Base-by-base conservation (phyloP, 2,888 invertebrate species). In the Zaprionus obscuricornis region DNA sequence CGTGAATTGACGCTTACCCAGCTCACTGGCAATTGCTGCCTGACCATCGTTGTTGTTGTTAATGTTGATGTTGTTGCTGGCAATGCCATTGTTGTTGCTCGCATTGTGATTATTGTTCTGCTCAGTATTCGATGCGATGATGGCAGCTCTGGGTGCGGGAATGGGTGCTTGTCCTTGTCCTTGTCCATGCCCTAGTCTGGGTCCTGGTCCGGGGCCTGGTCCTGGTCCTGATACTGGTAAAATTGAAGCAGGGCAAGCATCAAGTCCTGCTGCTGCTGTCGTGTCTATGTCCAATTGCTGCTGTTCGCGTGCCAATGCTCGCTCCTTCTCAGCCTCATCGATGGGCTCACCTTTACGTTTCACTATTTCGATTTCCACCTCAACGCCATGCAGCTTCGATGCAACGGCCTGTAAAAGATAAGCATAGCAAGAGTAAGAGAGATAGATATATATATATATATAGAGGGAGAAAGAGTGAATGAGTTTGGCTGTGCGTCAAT, bases 281-380 rank as follows among this genome's bases (percentile, higher is more conserved):
- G 46, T 37, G 31, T 79, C 74, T 36, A 64, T 62, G 14, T 70
- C 73, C 69, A 66, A 45, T 60, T 72, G 60, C 46, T 74, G 74
- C 27, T 71, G 65, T 36, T 85, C 85, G 24, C 84, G 73, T 51
- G 71, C 66, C 62, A 84, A 55, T 13, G 81, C 87, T 26, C 88
- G 85, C 31, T 77, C 72, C 52, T 82, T 86, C 16, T 88, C 89
- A 31, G 88, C 87, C 47, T 89, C 89, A 56, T 88, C 88, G 55
- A 90, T 86, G 54, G 90, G 90, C 86, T 96, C 96, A 65, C 95
- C 95, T 88, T 96, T 96, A 1, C 96, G 94, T 91, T 96, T 96
- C 70, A 97, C 91, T 60, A 98, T 95, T 86, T 96, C 94, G 78
- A 98, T 97, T 86, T 97, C 95, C 13, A 98, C 97, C 88, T 98